Conservation (phyloP, 2,888 invertebrate species). For the Drosophila siamana region DNA sequence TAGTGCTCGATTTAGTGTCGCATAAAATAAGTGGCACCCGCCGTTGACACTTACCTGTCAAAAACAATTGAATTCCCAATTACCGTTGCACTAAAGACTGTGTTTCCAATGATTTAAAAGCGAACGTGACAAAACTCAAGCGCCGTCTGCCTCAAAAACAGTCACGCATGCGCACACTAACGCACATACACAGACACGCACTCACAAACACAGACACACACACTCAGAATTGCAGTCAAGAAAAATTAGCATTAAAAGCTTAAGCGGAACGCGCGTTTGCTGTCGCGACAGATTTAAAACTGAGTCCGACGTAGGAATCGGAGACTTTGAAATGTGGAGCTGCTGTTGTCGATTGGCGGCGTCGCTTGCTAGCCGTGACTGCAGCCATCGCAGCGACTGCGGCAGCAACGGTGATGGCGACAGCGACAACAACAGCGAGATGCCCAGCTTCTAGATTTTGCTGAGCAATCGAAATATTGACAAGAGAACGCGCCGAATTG, state of each 20-base stretch:
- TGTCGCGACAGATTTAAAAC: conserved; percentile 77
- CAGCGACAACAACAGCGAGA: conserved; percentile 22
- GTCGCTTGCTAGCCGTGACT: conserved; percentile 38
- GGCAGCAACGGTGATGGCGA: conserved; percentile 1
- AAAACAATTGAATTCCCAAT: conserved; percentile 44
- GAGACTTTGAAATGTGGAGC: conserved; percentile 57
- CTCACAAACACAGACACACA: conserved; percentile 7
- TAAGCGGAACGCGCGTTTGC: conserved; percentile 74
- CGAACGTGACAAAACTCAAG: conserved; percentile 53
- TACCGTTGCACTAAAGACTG: conserved; percentile 37
- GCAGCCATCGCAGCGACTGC: conserved; percentile 25
- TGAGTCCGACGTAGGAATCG: conserved; percentile 44
- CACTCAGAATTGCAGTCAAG: conserved; percentile 46
- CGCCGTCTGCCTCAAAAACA: conserved; percentile 27
- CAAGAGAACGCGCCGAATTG: conserved; percentile 33
- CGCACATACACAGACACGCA: conserved; percentile 8
- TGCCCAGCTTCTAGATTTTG: conserved; percentile 62
- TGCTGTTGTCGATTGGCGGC: conserved; percentile 24
- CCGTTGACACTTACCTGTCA: conserved; percentile 52
- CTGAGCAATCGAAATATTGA: conserved; percentile 66
- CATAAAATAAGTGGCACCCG: conserved; percentile 23
- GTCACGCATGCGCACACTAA: conserved; percentile 33
- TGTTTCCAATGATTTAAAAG: conserved; percentile 36
- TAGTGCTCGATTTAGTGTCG: conserved; percentile 14
- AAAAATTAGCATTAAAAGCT: conserved; percentile 60